A percentile compares a stretch with the other conserved stretches of the same genome.
phyloP scores from a whole-genome alignment of 2,113 vertebrate genomes.

The Labrus mixtus region DNA sequence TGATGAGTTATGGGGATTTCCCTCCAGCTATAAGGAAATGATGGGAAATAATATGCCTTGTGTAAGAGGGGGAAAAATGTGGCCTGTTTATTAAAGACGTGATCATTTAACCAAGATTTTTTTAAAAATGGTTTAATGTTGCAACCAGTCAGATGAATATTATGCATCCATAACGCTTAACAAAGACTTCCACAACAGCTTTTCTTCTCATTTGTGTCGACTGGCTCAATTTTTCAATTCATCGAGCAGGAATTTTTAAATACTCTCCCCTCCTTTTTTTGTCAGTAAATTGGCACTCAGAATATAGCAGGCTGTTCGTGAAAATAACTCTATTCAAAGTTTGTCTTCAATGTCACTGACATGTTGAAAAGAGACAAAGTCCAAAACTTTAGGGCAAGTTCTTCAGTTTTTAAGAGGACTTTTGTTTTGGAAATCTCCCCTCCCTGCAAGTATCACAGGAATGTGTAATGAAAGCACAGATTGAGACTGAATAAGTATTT shows the following conservation, averaged over 20 bases:
- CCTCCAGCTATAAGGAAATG: conserved; percentile 35
- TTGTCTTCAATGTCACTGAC: conserved; percentile 21
- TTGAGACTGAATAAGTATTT: conserved; percentile 67
- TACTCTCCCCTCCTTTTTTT: not conserved
- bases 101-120: conserved; percentile 11
- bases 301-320: conserved; percentile 2
- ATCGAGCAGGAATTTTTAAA: not conserved
- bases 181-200: conserved; percentile 13
- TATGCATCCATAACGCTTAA: not conserved
- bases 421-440: conserved; percentile 69
- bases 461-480: conserved; percentile 73
- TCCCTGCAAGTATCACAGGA: conserved; percentile 72
- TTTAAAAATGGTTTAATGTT: too few relatives aligned
- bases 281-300: conserved; percentile 3
- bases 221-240: conserved; percentile 27
- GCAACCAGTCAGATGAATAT: conserved; percentile 14
- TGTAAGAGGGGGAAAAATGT: conserved; percentile 19
- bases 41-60: conserved; percentile 33
- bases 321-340: conserved; percentile 9
- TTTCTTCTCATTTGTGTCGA: conserved; percentile 4
- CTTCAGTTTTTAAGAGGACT: conserved; percentile 60
- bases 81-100: conserved; percentile 38
- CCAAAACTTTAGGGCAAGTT: conserved; percentile 44
- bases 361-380: conserved; percentile 26
- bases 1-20: conserved; percentile 48